These are phyloP conservation scores for Darevskia nairensis DNA, from an alignment of 2,797 vertebrate species.

Conservation along the genomic window DNA sequence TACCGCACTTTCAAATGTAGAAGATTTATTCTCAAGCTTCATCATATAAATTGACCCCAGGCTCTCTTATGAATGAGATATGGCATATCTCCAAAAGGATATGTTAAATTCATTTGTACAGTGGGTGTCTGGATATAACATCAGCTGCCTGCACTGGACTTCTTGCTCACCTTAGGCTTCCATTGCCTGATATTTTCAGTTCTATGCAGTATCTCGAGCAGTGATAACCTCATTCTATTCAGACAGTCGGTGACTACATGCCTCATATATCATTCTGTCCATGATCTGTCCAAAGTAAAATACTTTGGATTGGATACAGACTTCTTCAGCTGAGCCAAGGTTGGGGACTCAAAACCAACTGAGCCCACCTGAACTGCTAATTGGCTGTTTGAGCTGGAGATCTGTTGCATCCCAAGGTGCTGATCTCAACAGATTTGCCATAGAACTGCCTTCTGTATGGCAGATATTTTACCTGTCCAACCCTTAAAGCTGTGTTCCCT, in stretches of 20 bases:
- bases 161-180: not conserved
- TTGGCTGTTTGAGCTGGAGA: too few species aligned
- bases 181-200: not conserved
- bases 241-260: not conserved
- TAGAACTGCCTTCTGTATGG: too few species aligned
- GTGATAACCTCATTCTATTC: not conserved
- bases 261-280: not conserved
- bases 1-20: not conserved
- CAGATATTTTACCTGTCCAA: not conserved
- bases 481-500: too few species aligned
- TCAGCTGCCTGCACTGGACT: not conserved
- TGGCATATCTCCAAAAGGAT: constrained; percentile 25
- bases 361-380: too few species aligned
- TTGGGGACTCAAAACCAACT: too few species aligned
- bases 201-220: not conserved
- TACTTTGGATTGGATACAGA: not conserved
- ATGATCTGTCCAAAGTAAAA: not conserved
- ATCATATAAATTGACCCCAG: not conserved
- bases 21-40: constrained; percentile 1
- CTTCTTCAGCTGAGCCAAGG: not conserved
- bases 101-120: constrained; percentile 20
- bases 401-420: too few species aligned
- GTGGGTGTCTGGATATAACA: not conserved
- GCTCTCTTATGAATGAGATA: not conserved
- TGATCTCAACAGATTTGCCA: too few species aligned